Conservation (phyloP, 2,113 vertebrate species). For the Alethe castanea region DNA sequence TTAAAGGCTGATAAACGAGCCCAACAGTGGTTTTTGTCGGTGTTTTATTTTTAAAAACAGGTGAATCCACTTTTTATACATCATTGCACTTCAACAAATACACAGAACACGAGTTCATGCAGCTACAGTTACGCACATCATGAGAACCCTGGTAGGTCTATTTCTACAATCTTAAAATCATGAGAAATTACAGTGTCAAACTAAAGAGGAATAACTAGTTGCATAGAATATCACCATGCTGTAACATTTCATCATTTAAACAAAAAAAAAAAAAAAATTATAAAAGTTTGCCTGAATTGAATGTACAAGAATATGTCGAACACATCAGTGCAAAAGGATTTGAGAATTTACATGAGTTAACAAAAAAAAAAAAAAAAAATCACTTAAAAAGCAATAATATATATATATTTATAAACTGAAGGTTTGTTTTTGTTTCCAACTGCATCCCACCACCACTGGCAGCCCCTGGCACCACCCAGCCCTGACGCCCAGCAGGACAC, state of each 20-base stretch:
- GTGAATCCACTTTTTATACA: constrained; percentile 91
- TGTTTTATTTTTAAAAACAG: constrained; percentile 97
- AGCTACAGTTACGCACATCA: constrained; percentile 86
- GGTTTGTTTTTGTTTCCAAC: constrained; percentile 45
- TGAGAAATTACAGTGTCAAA: constrained; percentile 84
- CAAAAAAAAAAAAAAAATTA: constrained; percentile 77
- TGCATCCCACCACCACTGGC: constrained; percentile 59
- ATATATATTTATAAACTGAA: constrained; percentile 70
- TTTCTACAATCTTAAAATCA: constrained; percentile 81
- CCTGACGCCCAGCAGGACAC: background rate
- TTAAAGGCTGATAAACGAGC: background rate
- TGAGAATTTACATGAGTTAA: constrained; percentile 84
- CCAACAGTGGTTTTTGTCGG: constrained; percentile 43
- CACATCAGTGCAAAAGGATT: constrained; percentile 96
- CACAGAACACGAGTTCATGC: constrained; percentile 94
- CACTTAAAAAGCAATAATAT: constrained; percentile 82
- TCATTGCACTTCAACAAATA: constrained; percentile 92
- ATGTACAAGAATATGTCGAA: constrained; percentile 84
- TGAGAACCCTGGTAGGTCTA: constrained; percentile 81
- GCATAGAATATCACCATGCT: constrained; percentile 99
- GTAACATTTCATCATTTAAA: constrained; percentile 73
- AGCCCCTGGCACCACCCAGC: constrained; percentile 24
- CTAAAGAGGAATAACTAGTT: constrained; percentile 89
- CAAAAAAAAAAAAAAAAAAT: constrained; percentile 68
- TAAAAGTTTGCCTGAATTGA: constrained; percentile 81